phyloP scores from a whole-genome alignment of 2,797 vertebrate species.

The Sparus aurata region DNA sequence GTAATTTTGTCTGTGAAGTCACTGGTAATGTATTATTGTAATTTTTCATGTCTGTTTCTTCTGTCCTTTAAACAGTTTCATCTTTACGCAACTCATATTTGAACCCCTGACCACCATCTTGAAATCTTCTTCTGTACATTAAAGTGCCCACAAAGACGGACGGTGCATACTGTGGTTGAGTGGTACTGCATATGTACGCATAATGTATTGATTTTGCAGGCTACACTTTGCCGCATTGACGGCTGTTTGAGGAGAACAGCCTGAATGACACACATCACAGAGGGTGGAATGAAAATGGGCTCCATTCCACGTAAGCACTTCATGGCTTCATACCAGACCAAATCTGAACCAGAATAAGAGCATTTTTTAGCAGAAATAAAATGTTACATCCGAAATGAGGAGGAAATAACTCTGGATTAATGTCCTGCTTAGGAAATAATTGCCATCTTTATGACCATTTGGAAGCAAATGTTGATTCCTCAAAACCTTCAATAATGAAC shows the following conservation, averaged over 20 bases:
- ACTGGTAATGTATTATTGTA: neutral
- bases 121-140: neutral
- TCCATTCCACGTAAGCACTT: conserved; percentile 12
- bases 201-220: conserved; percentile 4
- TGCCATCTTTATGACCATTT: neutral
- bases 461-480: neutral
- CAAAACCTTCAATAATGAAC: neutral
- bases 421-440: conserved; percentile 12
- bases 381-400: neutral
- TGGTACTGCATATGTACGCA: neutral
- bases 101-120: conserved; percentile 13
- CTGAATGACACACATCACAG: conserved; percentile 8
- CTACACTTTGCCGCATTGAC: neutral
- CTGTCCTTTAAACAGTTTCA: neutral
- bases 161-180: neutral
- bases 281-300: conserved; percentile 16
- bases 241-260: conserved; percentile 9
- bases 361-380: conserved; percentile 8
- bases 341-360: conserved; percentile 21
- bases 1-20: neutral
- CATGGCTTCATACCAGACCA: neutral
- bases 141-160: conserved; percentile 1
- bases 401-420: conserved; percentile 5
- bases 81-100: conserved; percentile 10
- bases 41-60: neutral